These are phyloP conservation scores for Caranx melampygus DNA, from an alignment of 2,113 vertebrate genomes.

Conservation along the genomic window DNA sequence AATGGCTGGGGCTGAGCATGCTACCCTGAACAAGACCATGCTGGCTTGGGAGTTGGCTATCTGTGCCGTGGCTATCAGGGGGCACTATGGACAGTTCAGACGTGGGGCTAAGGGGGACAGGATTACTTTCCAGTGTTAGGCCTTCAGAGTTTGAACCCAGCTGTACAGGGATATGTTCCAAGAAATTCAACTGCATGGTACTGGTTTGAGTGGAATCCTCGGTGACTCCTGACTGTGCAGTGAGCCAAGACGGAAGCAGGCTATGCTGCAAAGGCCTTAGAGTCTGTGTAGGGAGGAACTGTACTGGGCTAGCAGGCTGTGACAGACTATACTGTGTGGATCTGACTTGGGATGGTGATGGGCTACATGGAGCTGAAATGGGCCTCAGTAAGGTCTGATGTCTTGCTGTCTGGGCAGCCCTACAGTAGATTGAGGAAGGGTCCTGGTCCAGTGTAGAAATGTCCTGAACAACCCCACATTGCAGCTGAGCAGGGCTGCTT, in stretches of 20 bases:
- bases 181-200: neutral
- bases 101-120: neutral
- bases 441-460: slow-evolving; percentile 64
- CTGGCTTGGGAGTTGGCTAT: slow-evolving; percentile 4
- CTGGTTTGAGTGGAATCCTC: neutral
- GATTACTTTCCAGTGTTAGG: slow-evolving; percentile 64
- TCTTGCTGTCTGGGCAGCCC: neutral
- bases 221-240: neutral
- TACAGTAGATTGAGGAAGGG: slow-evolving; percentile 8
- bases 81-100: neutral
- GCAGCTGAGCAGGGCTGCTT: slow-evolving; percentile 25
- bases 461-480: slow-evolving; percentile 16
- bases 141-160: slow-evolving; percentile 20
- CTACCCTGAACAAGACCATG: slow-evolving; percentile 18
- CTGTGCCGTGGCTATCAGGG: neutral
- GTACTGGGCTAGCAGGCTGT: slow-evolving; percentile 59
- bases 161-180: slow-evolving; percentile 6
- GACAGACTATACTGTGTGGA: slow-evolving; percentile 51
- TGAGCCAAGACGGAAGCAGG: slow-evolving; percentile 5
- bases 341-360: slow-evolving; percentile 27
- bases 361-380: slow-evolving; percentile 75
- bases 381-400: neutral
- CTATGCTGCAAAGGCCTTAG: slow-evolving; percentile 1
- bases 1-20: neutral
- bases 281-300: neutral